A percentile compares a stretch with the other conserved stretches of the same genome.
These are phyloP conservation scores for Crotalus helleri DNA, from an alignment of 2,113 vertebrate genomes.

Conservation along the genomic window DNA sequence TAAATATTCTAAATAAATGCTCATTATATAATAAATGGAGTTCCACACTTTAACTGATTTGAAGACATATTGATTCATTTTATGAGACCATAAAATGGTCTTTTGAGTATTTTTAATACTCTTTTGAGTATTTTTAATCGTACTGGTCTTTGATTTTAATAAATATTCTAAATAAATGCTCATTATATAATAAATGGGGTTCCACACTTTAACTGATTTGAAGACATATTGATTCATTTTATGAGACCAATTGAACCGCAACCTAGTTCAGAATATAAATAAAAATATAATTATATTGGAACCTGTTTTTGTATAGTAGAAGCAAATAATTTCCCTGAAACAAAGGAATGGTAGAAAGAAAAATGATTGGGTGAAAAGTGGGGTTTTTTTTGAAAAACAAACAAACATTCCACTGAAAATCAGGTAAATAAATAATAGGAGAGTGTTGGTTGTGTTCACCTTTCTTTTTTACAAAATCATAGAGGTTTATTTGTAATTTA, in stretches of 20 bases:
- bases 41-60: not conserved
- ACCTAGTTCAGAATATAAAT: not conserved
- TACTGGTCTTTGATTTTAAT: not conserved
- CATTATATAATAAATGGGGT: not conserved
- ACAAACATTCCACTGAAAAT: slow-evolving; percentile 35
- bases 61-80: slow-evolving; percentile 21
- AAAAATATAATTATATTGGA: slow-evolving; percentile 20
- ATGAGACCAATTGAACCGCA: not conserved
- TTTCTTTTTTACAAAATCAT: slow-evolving; percentile 41
- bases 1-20: not conserved
- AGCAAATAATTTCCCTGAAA: slow-evolving; percentile 35
- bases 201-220: not conserved
- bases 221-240: slow-evolving; percentile 21
- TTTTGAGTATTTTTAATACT: too few species aligned
- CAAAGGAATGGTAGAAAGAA: slow-evolving; percentile 18
- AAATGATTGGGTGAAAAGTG: not conserved
- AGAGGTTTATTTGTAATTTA: slow-evolving; percentile 53
- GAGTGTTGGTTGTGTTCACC: slow-evolving; percentile 26
- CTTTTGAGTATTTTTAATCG: not conserved
- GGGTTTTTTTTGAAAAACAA: not conserved
- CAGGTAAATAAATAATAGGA: slow-evolving; percentile 3
- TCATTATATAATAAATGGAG: not conserved
- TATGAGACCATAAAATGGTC: not conserved
- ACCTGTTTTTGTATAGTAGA: not conserved
- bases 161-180: not conserved